A percentile compares a stretch with the other conserved stretches of the same genome.
Evolutionary conservation across 2,888 invertebrate species (phyloP).

Genomic region (Sericinus montela): DNA sequence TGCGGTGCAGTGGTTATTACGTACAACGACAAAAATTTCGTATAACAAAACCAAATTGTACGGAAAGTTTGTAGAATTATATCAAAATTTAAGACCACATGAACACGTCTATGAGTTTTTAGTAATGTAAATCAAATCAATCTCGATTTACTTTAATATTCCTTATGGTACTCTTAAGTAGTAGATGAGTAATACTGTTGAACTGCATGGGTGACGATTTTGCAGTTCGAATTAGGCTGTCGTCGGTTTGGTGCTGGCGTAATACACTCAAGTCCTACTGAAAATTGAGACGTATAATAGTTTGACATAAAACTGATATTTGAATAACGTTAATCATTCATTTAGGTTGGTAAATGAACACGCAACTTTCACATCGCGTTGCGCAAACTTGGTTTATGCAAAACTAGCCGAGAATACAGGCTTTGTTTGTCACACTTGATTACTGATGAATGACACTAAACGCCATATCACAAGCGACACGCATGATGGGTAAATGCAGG

Average conservation of each 20-base stretch:
- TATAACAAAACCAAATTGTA: too few relatives aligned
- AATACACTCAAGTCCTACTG: not conserved
- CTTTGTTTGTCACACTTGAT: conserved; percentile 19
- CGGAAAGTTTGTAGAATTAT: too few relatives aligned
- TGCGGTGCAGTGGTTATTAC: too few relatives aligned
- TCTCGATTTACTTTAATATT: too few relatives aligned
- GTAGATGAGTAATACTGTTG: not conserved
- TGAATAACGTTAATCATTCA: conserved; percentile 11
- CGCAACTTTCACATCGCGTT: conserved; percentile 19
- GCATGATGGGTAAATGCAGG: conserved; percentile 9
- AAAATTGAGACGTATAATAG: conserved; percentile 6
- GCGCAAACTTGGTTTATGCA: conserved; percentile 18
- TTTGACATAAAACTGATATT: conserved; percentile 4
- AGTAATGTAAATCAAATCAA: too few relatives aligned
- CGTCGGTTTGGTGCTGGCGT: conserved; percentile 6
- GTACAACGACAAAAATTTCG: too few relatives aligned
- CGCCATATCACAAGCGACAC: not conserved
- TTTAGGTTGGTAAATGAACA: conserved; percentile 20
- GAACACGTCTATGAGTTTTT: too few relatives aligned
- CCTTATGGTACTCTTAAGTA: too few relatives aligned
- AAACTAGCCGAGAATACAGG: conserved; percentile 10
- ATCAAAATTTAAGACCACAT: too few relatives aligned
- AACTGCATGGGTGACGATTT: conserved; percentile 3
- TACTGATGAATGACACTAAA: conserved; percentile 7
- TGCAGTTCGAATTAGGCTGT: conserved; percentile 9